Evolutionary conservation across 2,797 vertebrate genomes (phyloP).

Genomic region (Anomalospiza imberbis): DNA sequence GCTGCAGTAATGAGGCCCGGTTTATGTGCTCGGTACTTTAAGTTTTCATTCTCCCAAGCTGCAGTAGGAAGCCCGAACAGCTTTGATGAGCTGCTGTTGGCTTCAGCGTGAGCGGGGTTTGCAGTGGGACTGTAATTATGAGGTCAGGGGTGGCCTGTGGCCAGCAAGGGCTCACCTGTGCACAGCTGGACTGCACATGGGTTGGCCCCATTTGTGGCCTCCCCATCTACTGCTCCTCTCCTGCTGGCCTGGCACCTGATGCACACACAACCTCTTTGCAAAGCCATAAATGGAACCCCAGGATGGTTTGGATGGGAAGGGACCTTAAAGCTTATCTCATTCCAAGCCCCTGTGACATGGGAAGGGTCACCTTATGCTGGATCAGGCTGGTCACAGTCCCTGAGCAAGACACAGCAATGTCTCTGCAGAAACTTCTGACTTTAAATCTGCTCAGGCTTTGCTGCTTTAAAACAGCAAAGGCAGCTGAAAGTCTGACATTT

Average conservation of each 20-base stretch:
- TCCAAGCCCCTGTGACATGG: not conserved
- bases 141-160: rapidly evolving
- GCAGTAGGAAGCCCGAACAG: not conserved
- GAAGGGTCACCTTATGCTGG: not conserved
- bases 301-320: not conserved
- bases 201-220: rapidly evolving
- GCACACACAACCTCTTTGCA: not conserved
- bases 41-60: not conserved
- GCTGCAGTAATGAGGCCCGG: not conserved
- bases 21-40: not conserved
- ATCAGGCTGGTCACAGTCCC: rapidly evolving
- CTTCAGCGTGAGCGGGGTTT: rapidly evolving
- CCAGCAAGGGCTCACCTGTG: not conserved
- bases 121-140: not conserved
- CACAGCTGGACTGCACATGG: rapidly evolving
- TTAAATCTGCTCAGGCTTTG: not conserved
- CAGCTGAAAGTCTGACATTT: not conserved
- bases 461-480: not conserved
- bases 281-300: not conserved
- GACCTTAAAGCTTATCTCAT: too few species aligned
- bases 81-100: not conserved
- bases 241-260: not conserved
- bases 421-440: not conserved
- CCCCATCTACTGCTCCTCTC: rapidly evolving
- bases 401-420: rapidly evolving